Conservation (phyloP, 1,140 invertebrate species). For the Conopomorpha cramerella region DNA sequence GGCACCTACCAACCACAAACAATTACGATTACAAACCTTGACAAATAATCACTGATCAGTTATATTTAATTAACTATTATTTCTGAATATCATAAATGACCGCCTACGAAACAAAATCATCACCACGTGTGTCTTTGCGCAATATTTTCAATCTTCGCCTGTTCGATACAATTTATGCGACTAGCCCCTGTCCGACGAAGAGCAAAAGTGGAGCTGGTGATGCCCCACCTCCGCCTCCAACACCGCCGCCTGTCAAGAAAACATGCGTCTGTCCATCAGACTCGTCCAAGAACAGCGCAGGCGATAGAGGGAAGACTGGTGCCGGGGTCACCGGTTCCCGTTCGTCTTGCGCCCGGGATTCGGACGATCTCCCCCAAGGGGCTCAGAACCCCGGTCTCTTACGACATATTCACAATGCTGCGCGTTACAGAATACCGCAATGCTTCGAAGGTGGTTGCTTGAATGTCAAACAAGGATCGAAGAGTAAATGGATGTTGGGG, state of each 20-base stretch:
- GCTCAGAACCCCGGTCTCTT: constrained; percentile 35
- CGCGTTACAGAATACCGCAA: constrained; percentile 36
- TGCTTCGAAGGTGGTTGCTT: constrained; percentile 43
- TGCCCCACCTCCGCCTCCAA: too few relatives aligned
- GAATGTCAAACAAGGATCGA: constrained; percentile 29
- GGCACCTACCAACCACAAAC: too few relatives aligned
- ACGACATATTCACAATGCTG: constrained; percentile 40
- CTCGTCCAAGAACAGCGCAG: too few relatives aligned
- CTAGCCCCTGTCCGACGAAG: too few relatives aligned
- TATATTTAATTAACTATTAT: too few relatives aligned
- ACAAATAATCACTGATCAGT: too few relatives aligned
- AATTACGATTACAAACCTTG: too few relatives aligned
- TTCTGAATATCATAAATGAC: too few relatives aligned
- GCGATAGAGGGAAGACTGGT: constrained; percentile 39
- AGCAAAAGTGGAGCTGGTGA: too few relatives aligned
- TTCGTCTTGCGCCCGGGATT: constrained; percentile 5
- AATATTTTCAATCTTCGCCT: constrained; percentile 24
- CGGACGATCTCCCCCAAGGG: constrained; percentile 18
- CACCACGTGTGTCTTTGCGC: constrained; percentile 7
- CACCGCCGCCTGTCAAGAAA: too few relatives aligned
- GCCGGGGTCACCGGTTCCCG: constrained; percentile 44
- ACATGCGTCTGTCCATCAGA: too few relatives aligned
- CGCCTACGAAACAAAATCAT: too few relatives aligned
- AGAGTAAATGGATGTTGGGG: constrained; percentile 38
- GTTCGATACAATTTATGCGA: constrained; percentile 31